Conservation (phyloP, 2,113 vertebrate species). For the Caranx ignobilis region DNA sequence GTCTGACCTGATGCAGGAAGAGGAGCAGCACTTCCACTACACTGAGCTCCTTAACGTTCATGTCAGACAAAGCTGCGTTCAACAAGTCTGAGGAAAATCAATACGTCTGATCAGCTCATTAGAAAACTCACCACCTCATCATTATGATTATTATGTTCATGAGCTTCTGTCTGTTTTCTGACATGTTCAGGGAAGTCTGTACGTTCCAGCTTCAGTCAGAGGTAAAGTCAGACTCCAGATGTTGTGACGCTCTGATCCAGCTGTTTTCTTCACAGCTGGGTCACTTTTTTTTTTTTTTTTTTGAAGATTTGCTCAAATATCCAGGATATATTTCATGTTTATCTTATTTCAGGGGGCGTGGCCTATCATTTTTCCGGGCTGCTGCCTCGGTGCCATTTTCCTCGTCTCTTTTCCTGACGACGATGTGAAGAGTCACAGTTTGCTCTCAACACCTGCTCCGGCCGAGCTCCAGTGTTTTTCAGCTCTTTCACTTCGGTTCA, state of each 20-base stretch:
- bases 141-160: too few relatives aligned
- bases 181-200: too few relatives aligned
- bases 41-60: too few relatives aligned
- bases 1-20: too few relatives aligned
- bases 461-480: slow-evolving; percentile 9
- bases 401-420: slow-evolving; percentile 12
- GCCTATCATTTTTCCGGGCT: slow-evolving; percentile 26
- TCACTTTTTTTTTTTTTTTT: not conserved
- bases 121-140: too few relatives aligned
- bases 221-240: too few relatives aligned
- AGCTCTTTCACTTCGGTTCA: slow-evolving; percentile 53
- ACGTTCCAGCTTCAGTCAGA: too few relatives aligned
- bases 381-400: slow-evolving; percentile 35
- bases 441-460: slow-evolving; percentile 29
- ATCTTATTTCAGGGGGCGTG: not conserved
- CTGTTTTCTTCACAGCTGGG: not conserved
- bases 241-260: not conserved
- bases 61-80: too few relatives aligned
- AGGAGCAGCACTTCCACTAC: too few relatives aligned
- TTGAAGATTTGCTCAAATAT: slow-evolving; percentile 57
- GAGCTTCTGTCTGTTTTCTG: too few relatives aligned
- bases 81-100: too few relatives aligned
- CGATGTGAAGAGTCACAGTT: slow-evolving; percentile 54
- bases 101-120: too few relatives aligned
- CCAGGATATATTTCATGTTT: rapidly evolving